Evolutionary conservation across 2,797 vertebrate species (phyloP).

Genomic region (Potorous gilbertii): DNA sequence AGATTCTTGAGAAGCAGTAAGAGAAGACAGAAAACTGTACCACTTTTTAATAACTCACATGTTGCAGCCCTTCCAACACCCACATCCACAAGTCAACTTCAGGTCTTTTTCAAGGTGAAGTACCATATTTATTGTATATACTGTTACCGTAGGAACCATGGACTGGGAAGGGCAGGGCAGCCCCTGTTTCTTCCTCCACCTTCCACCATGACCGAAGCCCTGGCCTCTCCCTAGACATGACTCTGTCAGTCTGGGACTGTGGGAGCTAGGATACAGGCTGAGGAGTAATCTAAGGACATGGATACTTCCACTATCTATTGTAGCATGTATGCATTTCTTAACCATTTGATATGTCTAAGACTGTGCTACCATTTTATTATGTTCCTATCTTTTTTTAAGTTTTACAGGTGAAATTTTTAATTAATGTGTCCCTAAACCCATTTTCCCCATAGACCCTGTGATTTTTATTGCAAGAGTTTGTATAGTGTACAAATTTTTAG

Average conservation of each 20-base stretch:
- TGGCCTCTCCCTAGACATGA: background rate
- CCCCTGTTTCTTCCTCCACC: background rate
- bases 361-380: background rate
- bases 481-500: background rate
- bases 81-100: background rate
- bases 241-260: background rate
- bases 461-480: background rate
- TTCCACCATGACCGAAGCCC: background rate
- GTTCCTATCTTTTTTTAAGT: background rate
- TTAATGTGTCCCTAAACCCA: background rate
- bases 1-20: background rate
- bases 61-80: background rate
- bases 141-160: background rate
- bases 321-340: background rate
- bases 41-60: background rate
- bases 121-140: background rate
- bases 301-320: background rate
- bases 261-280: background rate
- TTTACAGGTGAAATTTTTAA: background rate
- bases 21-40: background rate
- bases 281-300: background rate
- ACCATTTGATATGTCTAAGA: background rate
- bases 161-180: background rate
- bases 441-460: background rate
- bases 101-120: background rate